A percentile compares a stretch with the other conserved stretches of the same genome.
These are phyloP conservation scores for Hoplostethus atlanticus DNA, from an alignment of 2,797 vertebrate genomes.

Conservation along the genomic window DNA sequence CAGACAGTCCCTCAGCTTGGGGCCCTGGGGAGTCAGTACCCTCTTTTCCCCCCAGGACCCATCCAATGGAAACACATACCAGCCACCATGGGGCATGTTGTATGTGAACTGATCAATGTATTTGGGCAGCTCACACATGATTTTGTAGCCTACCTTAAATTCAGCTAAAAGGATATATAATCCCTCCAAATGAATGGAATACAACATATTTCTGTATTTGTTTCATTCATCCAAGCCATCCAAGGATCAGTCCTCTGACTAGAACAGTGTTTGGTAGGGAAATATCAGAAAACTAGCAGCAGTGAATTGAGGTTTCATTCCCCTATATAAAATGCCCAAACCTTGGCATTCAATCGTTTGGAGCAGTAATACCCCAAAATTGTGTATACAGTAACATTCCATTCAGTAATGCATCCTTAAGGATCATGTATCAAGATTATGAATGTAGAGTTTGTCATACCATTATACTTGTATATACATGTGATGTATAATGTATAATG, in stretches of 20 bases:
- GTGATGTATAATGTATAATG: background rate
- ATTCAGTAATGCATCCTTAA: too few species aligned
- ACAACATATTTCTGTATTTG: constrained; percentile 64
- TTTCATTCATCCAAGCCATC: constrained; percentile 59
- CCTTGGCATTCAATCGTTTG: background rate
- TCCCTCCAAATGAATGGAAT: constrained; percentile 70
- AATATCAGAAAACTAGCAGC: too few species aligned
- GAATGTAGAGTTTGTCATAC: too few species aligned
- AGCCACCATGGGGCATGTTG: constrained; percentile 6
- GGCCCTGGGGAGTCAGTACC: too few species aligned
- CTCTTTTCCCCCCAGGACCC: background rate
- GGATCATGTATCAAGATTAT: too few species aligned
- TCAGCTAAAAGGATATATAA: constrained; percentile 60
- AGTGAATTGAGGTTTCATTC: constrained; percentile 14
- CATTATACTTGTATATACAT: too few species aligned
- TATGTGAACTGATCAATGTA: constrained; percentile 43
- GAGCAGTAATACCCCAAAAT: too few species aligned
- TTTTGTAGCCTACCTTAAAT: constrained; percentile 49
- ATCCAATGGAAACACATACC: background rate
- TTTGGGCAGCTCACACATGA: constrained; percentile 28
- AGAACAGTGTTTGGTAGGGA: too few species aligned
- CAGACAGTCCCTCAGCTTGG: background rate
- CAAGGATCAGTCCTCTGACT: constrained; percentile 8
- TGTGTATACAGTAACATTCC: too few species aligned
- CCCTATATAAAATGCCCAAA: constrained; percentile 35